These are phyloP conservation scores for Tetramorium bicarinatum DNA, from an alignment of 2,888 invertebrate species.

Conservation along the genomic window DNA sequence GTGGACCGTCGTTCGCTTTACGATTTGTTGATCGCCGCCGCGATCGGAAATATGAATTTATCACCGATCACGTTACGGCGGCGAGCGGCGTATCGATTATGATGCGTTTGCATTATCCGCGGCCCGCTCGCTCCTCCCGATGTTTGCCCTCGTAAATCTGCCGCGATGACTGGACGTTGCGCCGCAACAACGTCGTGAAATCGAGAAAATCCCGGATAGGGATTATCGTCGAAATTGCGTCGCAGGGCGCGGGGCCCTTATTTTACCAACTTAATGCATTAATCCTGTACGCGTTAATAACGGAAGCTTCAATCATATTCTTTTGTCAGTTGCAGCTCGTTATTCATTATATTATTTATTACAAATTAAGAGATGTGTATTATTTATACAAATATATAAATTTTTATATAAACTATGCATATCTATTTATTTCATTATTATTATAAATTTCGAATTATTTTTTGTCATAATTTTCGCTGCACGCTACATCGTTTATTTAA, in stretches of 20 bases:
- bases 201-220: not conserved
- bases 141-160: conserved; percentile 83
- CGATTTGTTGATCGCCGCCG: conserved; percentile 83
- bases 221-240: not conserved
- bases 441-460: not conserved
- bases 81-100: conserved; percentile 37
- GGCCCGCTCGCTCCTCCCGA: conserved; percentile 17
- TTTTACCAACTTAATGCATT: not conserved
- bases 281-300: not conserved
- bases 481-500: too few species aligned
- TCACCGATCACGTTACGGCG: conserved; percentile 82
- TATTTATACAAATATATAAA: conserved; percentile 1
- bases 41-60: conserved; percentile 84
- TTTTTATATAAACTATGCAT: not conserved
- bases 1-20: conserved; percentile 76
- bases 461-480: not conserved
- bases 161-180: conserved; percentile 65
- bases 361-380: not conserved
- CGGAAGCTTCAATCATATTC: not conserved
- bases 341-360: not conserved
- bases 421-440: not conserved
- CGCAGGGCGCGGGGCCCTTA: not conserved
- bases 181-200: not conserved
- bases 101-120: conserved; percentile 18
- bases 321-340: not conserved